These are phyloP conservation scores for Melanotaenia nigrans DNA, from an alignment of 2,797 vertebrate species.

Conservation along the genomic window DNA sequence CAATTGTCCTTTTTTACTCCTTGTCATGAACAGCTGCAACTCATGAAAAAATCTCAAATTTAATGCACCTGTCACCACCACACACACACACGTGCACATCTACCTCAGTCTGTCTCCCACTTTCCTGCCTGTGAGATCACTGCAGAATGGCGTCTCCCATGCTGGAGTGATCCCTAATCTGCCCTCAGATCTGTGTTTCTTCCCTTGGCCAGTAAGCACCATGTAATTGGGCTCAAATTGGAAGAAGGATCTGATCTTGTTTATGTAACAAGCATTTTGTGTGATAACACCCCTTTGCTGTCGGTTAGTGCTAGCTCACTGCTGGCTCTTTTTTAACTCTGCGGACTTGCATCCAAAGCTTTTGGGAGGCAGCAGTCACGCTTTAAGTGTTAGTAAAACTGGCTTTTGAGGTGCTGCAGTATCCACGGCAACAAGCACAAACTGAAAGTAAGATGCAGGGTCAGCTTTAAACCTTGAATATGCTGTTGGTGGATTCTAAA, in stretches of 20 bases:
- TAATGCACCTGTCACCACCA: background rate
- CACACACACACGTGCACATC: slow-evolving; percentile 5
- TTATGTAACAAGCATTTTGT: slow-evolving; percentile 65
- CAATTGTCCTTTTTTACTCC: slow-evolving; percentile 11
- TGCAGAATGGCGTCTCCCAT: slow-evolving; percentile 39
- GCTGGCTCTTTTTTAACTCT: slow-evolving; percentile 11
- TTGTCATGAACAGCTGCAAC: slow-evolving; percentile 19
- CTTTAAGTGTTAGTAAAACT: background rate
- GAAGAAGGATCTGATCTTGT: slow-evolving; percentile 62
- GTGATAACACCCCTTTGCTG: slow-evolving; percentile 42
- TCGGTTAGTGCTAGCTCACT: slow-evolving; percentile 19
- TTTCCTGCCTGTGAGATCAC: slow-evolving; percentile 37
- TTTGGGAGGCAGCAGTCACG: background rate
- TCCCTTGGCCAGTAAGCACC: slow-evolving; percentile 59
- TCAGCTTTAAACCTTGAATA: slow-evolving; percentile 13
- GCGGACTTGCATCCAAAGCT: slow-evolving; percentile 26
- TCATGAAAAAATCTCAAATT: slow-evolving; percentile 2
- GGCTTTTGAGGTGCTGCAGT: background rate
- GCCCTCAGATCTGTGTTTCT: slow-evolving; percentile 67
- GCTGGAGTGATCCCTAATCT: slow-evolving; percentile 63
- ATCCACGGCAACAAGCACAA: background rate
- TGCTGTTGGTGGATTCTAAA: slow-evolving; percentile 19
- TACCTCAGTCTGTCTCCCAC: slow-evolving; percentile 16
- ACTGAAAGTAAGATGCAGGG: slow-evolving; percentile 9
- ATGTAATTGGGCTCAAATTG: slow-evolving; percentile 74